Conservation (phyloP, 92 coral and sea anemone species). For the Siderastrea radians region DNA sequence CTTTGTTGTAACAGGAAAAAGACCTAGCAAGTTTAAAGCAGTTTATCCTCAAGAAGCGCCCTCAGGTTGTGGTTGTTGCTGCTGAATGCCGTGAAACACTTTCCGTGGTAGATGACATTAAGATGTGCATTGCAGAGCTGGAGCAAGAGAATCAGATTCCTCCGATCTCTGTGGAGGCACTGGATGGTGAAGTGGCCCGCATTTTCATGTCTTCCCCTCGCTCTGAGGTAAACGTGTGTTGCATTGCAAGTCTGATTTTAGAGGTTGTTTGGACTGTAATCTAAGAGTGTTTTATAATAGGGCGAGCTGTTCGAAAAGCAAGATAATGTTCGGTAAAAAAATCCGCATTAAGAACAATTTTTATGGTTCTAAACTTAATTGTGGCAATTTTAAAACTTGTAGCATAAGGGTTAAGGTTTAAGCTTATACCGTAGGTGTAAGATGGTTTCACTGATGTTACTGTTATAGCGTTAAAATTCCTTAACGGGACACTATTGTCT, state of each 20-base stretch:
- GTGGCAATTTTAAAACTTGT: too few relatives aligned
- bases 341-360: too few relatives aligned
- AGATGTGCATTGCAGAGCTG: conserved; percentile 90
- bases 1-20: conserved; percentile 69
- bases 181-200: conserved; percentile 95
- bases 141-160: conserved; percentile 98
- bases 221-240: conserved; percentile 77
- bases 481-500: too few relatives aligned
- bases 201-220: conserved; percentile 87
- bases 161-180: conserved; percentile 90
- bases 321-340: too few relatives aligned
- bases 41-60: conserved; percentile 94
- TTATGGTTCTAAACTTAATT: too few relatives aligned
- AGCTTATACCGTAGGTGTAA: too few relatives aligned
- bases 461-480: too few relatives aligned
- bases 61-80: conserved; percentile 93
- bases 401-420: too few relatives aligned
- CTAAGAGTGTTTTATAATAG: too few relatives aligned
- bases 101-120: conserved; percentile 90
- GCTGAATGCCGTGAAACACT: conserved; percentile 87
- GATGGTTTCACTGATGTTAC: too few relatives aligned
- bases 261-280: background rate
- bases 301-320: too few relatives aligned
- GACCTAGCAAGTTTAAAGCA: conserved; percentile 90
- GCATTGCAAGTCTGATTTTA: background rate